Conservation (phyloP, 2,113 vertebrate species). For the Phyllostomus discolor region DNA sequence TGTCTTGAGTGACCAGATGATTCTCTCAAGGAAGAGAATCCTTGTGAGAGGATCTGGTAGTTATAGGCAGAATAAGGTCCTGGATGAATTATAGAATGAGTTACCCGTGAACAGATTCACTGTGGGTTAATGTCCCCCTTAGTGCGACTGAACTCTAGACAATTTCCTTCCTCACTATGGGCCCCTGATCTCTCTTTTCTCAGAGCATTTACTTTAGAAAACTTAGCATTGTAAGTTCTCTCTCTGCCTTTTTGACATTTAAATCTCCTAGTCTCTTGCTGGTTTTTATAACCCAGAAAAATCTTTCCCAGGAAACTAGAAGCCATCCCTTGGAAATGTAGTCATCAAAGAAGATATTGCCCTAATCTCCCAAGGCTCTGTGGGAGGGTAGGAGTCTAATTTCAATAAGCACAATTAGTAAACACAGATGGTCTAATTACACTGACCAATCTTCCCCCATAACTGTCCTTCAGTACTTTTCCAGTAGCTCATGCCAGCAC, state of each 20-base stretch:
- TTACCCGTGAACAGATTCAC: background rate
- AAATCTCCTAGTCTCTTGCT: background rate
- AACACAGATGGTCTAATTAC: background rate
- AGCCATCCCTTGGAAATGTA: conserved; percentile 9
- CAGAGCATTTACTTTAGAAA: background rate
- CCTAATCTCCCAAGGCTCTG: background rate
- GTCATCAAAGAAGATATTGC: background rate
- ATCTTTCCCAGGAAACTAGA: background rate
- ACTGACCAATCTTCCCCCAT: background rate
- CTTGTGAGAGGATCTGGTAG: background rate
- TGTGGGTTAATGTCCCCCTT: background rate
- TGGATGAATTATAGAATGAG: background rate
- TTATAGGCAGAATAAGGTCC: background rate
- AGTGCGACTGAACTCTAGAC: background rate
- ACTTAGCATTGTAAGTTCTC: background rate
- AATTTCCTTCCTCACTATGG: background rate
- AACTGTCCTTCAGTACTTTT: background rate
- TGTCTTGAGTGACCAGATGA: background rate
- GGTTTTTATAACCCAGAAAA: background rate
- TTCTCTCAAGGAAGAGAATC: background rate
- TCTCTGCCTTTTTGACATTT: background rate
- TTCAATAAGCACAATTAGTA: conserved; percentile 14
- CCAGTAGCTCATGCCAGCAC: background rate
- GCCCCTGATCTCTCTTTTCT: background rate
- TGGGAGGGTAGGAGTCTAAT: background rate